Conservation (phyloP, 2,888 invertebrate species). For the Tholera decimalis region DNA sequence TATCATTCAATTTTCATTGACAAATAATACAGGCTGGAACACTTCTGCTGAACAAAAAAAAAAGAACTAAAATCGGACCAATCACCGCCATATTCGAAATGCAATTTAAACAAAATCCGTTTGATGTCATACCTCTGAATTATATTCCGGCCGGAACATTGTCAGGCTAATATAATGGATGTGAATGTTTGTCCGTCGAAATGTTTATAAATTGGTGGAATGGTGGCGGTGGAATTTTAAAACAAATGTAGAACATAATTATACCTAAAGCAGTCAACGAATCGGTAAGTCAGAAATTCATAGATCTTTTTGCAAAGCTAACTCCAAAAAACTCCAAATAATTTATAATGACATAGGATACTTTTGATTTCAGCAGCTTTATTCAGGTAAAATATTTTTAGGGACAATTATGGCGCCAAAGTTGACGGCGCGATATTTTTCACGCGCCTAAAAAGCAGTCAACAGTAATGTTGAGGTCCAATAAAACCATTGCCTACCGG, state of each 20-base stretch:
- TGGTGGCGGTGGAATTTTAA: not conserved
- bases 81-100: slow-evolving; percentile 29
- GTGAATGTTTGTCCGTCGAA: not conserved
- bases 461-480: too few relatives aligned
- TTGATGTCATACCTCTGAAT: slow-evolving; percentile 43
- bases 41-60: slow-evolving; percentile 11
- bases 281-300: too few relatives aligned
- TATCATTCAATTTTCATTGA: slow-evolving; percentile 12
- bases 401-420: too few relatives aligned
- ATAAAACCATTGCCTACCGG: too few relatives aligned
- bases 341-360: not conserved
- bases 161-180: not conserved
- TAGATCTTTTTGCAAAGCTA: not conserved
- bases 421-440: too few relatives aligned
- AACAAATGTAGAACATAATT: not conserved
- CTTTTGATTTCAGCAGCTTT: not conserved
- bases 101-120: slow-evolving; percentile 49
- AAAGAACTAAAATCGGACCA: slow-evolving; percentile 14
- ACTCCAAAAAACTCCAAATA: too few relatives aligned
- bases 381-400: too few relatives aligned
- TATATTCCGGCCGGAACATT: slow-evolving; percentile 24
- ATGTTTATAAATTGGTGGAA: not conserved
- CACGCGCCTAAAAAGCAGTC: too few relatives aligned
- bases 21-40: slow-evolving; percentile 13
- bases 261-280: not conserved